phyloP scores from a whole-genome alignment of 2,113 vertebrate species.

The rat (Rattus norvegicus) region DNA sequence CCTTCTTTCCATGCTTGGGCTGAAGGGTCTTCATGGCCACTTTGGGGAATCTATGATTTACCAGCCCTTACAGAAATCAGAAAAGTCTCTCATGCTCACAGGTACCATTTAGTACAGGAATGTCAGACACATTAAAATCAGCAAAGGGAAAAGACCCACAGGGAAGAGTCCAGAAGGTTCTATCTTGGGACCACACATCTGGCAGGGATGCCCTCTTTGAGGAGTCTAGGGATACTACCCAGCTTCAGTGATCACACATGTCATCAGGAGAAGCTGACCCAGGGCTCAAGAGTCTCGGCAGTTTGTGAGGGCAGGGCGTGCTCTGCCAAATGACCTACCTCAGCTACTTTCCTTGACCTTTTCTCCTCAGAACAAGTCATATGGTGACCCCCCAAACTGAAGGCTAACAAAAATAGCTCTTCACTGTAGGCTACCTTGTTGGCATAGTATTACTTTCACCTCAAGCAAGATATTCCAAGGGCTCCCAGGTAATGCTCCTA shows the following conservation, averaged over 20 bases:
- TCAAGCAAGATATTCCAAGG: not conserved
- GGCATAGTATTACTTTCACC: not conserved
- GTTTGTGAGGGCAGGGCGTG: not conserved
- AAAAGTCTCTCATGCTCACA: not conserved
- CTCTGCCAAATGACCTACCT: not conserved
- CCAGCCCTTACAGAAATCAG: not conserved
- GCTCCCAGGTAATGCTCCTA: not conserved
- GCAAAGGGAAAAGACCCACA: not conserved
- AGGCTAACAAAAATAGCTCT: not conserved
- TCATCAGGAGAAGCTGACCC: not conserved
- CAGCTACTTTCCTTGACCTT: too few species aligned
- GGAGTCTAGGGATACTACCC: not conserved
- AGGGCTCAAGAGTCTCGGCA: not conserved
- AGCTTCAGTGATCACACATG: not conserved
- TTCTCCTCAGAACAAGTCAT: not conserved
- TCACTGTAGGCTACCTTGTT: not conserved
- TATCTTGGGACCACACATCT: not conserved
- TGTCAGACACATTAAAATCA: not conserved
- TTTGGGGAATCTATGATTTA: not conserved
- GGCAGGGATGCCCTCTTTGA: not conserved
- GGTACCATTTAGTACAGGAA: not conserved
- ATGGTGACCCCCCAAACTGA: not conserved
- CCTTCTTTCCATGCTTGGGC: fast-evolving
- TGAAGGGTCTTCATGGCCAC: not conserved
- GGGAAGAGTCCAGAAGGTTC: not conserved